phyloP scores from a whole-genome alignment of 1,140 invertebrate genomes.

The Aricia agestis region DNA sequence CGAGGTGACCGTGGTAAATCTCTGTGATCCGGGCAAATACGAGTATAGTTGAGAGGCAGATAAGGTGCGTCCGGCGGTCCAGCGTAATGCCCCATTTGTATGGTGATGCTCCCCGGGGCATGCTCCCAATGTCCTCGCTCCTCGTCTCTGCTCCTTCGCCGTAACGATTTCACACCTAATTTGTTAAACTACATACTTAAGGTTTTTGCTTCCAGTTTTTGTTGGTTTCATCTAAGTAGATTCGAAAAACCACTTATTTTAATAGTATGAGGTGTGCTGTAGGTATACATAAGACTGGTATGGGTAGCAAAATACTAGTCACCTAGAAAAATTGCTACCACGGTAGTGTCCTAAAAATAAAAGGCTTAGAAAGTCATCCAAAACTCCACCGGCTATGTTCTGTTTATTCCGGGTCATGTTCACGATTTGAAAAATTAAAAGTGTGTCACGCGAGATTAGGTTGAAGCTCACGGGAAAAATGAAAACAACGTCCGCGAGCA shows the following conservation, averaged over 20 bases:
- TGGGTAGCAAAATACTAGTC: too few relatives aligned
- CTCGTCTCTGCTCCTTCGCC: background rate
- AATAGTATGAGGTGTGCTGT: too few relatives aligned
- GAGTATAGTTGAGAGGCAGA: constrained; percentile 69
- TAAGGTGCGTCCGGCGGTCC: constrained; percentile 66
- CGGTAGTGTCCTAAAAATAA: too few relatives aligned
- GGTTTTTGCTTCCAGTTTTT: background rate
- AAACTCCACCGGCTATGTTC: background rate
- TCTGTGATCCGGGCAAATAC: constrained; percentile 71
- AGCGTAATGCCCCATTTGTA: constrained; percentile 70
- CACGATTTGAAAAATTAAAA: background rate
- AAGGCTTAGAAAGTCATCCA: too few relatives aligned
- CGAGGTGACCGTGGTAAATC: constrained; percentile 64
- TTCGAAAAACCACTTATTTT: background rate
- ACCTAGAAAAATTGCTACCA: too few relatives aligned
- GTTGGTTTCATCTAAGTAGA: background rate
- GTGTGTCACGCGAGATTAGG: background rate
- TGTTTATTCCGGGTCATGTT: background rate
- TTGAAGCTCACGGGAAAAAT: constrained; percentile 23
- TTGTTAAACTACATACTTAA: constrained; percentile 4
- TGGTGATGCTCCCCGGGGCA: constrained; percentile 54
- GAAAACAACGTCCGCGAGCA: constrained; percentile 22
- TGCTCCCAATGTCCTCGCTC: constrained; percentile 37
- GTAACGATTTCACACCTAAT: constrained; percentile 9
- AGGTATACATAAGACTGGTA: too few relatives aligned